Conservation (phyloP, 1,140 invertebrate species). For the Lordiphosa stackelbergi region DNA sequence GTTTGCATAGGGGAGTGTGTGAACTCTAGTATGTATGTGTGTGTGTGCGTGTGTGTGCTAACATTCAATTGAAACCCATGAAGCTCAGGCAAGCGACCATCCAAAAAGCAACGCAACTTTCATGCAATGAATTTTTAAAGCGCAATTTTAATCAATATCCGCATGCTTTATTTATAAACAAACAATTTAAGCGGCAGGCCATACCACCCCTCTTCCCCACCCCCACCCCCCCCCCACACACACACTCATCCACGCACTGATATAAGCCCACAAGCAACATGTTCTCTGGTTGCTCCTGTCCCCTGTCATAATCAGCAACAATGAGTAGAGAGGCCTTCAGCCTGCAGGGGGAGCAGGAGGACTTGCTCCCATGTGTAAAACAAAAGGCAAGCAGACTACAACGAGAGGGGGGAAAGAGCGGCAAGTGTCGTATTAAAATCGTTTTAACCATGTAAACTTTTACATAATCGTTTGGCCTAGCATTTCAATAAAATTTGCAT, state of each 20-base stretch:
- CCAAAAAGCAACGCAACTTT: conserved; percentile 12
- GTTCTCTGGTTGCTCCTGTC: not conserved
- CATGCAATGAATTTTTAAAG: conserved; percentile 69
- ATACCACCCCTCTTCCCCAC: not conserved
- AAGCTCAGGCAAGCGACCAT: conserved; percentile 1
- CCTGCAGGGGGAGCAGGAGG: not conserved
- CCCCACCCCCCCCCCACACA: too few species aligned
- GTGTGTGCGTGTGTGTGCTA: conserved; percentile 19
- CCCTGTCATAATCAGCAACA: conserved; percentile 42
- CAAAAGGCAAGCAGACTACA: conserved; percentile 31
- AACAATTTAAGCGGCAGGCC: conserved; percentile 53
- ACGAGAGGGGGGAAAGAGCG: not conserved
- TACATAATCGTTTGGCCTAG: conserved; percentile 61
- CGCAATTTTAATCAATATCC: conserved; percentile 69
- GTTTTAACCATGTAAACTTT: conserved; percentile 49
- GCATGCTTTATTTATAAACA: conserved; percentile 68
- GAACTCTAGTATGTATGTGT: conserved; percentile 9
- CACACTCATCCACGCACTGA: conserved; percentile 1
- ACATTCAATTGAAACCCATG: conserved; percentile 55
- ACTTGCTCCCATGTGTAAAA: conserved; percentile 45
- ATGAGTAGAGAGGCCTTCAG: not conserved
- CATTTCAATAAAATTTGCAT: conserved; percentile 69
- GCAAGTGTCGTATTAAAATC: conserved; percentile 24
- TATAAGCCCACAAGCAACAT: conserved; percentile 14
- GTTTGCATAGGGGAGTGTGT: conserved; percentile 14